Percentiles rank a stretch among this genome's conserved stretches.
phyloP scores from a whole-genome alignment of 1,140 invertebrate species.

The Lerema accius region DNA sequence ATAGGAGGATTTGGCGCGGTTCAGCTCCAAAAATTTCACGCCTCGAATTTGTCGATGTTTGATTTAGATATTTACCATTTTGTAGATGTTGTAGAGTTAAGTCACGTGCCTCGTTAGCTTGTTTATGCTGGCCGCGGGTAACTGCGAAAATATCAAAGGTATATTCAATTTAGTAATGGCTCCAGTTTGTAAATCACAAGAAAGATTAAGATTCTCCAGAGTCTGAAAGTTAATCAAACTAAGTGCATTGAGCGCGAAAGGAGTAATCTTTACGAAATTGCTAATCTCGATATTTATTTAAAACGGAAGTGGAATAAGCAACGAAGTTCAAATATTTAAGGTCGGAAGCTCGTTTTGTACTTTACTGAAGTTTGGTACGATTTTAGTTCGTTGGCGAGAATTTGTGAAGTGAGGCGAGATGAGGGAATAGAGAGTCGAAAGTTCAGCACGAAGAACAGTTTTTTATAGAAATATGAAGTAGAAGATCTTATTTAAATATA shows the following conservation, averaged over 20 bases:
- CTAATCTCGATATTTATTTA: neutral
- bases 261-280: neutral
- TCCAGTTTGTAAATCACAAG: neutral
- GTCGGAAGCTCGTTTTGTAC: too few species aligned
- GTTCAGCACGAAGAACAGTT: too few species aligned
- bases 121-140: neutral
- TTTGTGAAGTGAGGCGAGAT: too few species aligned
- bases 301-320: too few species aligned
- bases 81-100: neutral
- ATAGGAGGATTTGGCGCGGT: slow-evolving; percentile 3
- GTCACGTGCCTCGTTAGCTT: neutral
- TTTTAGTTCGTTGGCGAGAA: too few species aligned
- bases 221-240: neutral
- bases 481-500: too few species aligned
- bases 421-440: too few species aligned
- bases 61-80: neutral
- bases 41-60: neutral
- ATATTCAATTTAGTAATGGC: neutral
- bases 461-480: too few species aligned
- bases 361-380: too few species aligned
- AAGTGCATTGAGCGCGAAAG: neutral
- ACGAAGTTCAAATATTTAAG: too few species aligned
- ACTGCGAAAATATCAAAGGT: neutral
- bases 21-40: neutral
- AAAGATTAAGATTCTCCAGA: neutral